Base-by-base conservation (phyloP, 2,797 vertebrate genomes). In the Huso huso region DNA sequence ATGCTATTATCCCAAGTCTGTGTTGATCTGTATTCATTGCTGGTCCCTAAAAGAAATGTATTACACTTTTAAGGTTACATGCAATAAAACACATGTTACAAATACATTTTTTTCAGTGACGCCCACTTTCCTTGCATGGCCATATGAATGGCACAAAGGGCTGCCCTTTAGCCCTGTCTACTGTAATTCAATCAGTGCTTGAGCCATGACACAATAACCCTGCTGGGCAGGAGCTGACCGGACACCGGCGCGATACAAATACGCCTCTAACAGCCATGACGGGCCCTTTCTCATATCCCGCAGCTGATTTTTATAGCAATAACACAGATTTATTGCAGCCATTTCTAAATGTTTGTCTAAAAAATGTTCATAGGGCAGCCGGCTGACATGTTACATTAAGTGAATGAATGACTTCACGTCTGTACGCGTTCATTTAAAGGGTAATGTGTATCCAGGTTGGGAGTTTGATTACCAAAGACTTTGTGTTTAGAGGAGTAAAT, bases 101-200 rank as follows among this genome's bases (percentile, higher is more conserved):
- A 50, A 58, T 7, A 6, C 13, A 53, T 67, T 69, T 67, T 77
- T 81, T 81, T 53, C 77, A 76, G 80, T 74, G 71, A 84, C 77
- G 78, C 59, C 69, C 69, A 76, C 78, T 75, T 79, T 82, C 65
- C 72, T 78, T 68, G 73, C 68, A 11, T 55, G 70, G 85, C 82
- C 83, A 82, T 81, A 84, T 83, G 76, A 76, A 74, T 77, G 83
- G 67, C 77, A 81, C 73, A 76, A 80, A 83, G 80, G 77, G 81
- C 75, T 90, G 89, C 88, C 88, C 89, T 87, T 87, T 87, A 84
- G 80, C 86, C 78, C 75, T 62, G 83, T 75, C 89, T 83, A 83
- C 84, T 89, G 92, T 92, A 93, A 94, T 90, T 89, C 87, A 91
- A 93, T 93, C 90, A 89, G 1, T 73, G 85, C 87, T 87, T 64